phyloP scores from a whole-genome alignment of 2,113 vertebrate genomes.

The Strix aluco region DNA sequence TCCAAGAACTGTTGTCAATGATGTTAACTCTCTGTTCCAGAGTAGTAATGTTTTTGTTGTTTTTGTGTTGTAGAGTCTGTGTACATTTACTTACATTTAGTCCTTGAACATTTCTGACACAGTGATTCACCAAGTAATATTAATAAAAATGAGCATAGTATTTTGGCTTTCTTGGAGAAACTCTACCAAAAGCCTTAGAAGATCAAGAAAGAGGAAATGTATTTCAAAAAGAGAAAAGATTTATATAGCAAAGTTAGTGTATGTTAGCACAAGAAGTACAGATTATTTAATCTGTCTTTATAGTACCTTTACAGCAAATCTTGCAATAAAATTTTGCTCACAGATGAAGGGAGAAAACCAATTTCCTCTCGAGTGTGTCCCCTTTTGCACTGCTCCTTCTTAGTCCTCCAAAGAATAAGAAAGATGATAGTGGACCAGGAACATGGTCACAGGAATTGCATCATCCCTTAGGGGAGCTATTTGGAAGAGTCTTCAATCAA shows the following conservation, averaged over 20 bases:
- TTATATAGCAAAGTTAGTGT: not conserved
- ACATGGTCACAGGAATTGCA: constrained; percentile 2
- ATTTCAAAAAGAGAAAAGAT: not conserved
- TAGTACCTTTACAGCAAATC: not conserved
- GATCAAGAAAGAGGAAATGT: not conserved
- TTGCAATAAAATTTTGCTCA: not conserved
- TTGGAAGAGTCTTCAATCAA: constrained; percentile 40
- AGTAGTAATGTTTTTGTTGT: not conserved
- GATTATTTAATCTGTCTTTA: not conserved
- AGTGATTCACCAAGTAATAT: not conserved
- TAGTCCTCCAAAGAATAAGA: not conserved
- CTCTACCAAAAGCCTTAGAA: not conserved
- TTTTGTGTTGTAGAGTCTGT: not conserved
- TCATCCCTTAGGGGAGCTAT: constrained; percentile 30
- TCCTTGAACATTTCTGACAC: not conserved
- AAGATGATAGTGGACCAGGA: not conserved
- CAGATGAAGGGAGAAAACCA: not conserved
- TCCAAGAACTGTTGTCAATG: not conserved
- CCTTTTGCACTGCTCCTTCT: not conserved
- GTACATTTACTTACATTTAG: not conserved
- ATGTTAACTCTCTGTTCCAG: not conserved
- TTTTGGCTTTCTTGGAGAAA: not conserved
- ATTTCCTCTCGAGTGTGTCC: not conserved
- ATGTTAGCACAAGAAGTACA: not conserved
- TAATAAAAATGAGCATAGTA: not conserved